Conservation (phyloP, 2,888 invertebrate genomes). For the Tricholauxania praeusta region DNA sequence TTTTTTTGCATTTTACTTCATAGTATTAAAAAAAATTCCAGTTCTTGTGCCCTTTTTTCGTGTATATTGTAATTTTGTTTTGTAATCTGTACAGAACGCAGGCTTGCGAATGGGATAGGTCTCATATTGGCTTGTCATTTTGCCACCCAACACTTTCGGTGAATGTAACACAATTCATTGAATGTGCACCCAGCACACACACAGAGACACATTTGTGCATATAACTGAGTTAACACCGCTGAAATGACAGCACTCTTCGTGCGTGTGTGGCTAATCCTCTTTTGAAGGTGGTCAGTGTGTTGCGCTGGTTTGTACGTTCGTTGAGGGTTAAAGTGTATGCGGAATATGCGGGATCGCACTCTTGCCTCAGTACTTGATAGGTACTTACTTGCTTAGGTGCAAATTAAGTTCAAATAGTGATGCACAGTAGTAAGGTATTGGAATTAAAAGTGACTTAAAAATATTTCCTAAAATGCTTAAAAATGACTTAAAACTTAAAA, state of each 20-base stretch:
- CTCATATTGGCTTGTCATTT: no score
- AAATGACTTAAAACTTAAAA: no score
- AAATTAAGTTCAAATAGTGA: no score
- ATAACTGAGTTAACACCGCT: slow-evolving; percentile 19
- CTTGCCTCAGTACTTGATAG: no score
- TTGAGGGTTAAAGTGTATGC: no score
- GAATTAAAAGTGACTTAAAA: neutral
- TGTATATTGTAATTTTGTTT: slow-evolving; percentile 15
- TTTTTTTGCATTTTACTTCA: neutral
- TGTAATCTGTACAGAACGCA: slow-evolving; percentile 18
- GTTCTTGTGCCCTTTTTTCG: no score
- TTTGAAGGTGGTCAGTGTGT: neutral
- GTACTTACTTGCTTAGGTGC: no score
- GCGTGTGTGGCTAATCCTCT: no score
- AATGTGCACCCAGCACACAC: neutral
- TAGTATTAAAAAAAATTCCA: neutral
- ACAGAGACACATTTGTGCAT: neutral
- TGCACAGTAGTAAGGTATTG: no score
- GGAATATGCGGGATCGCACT: no score
- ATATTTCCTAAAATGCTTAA: neutral
- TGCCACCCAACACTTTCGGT: no score
- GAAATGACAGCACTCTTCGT: neutral
- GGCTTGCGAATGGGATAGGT: neutral
- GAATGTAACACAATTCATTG: no score
- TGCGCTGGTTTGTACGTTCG: neutral